These are phyloP conservation scores for Knipowitschia caucasica DNA, from an alignment of 2,797 vertebrate genomes.

Conservation along the genomic window DNA sequence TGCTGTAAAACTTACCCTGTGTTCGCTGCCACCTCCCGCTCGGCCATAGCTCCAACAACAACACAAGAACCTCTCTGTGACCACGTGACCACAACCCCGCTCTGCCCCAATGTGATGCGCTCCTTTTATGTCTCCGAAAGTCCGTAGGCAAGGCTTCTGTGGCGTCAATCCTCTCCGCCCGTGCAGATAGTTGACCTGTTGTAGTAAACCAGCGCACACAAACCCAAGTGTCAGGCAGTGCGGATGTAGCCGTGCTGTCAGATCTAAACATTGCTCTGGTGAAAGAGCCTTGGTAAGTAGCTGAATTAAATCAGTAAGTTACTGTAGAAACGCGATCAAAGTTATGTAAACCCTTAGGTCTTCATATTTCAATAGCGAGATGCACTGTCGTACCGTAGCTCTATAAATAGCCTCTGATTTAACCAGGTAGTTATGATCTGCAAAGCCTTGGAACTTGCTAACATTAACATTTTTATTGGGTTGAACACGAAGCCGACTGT, in stretches of 20 bases:
- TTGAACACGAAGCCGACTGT: background rate
- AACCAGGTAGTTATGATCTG: background rate
- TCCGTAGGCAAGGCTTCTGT: background rate
- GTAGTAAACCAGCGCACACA: constrained; percentile 8
- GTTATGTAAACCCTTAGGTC: background rate
- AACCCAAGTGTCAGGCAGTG: background rate
- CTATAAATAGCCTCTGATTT: background rate
- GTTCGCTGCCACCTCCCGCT: constrained; percentile 21
- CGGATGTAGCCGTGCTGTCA: constrained; percentile 43
- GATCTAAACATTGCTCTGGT: constrained; percentile 10
- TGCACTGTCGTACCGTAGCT: background rate
- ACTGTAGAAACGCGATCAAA: fast-evolving
- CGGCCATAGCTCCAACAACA: constrained; percentile 65
- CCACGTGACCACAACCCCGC: constrained; percentile 40
- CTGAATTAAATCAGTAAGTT: background rate
- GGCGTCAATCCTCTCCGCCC: fast-evolving
- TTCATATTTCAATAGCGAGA: background rate
- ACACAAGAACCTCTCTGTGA: background rate
- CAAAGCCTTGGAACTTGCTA: background rate
- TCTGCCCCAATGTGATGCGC: background rate
- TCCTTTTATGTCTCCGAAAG: background rate
- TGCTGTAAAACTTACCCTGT: constrained; percentile 52
- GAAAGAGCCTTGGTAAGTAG: constrained; percentile 33
- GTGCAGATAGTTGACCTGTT: fast-evolving
- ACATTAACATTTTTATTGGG: background rate